These are phyloP conservation scores for Hirundo rustica DNA, from an alignment of 2,797 vertebrate species.

Conservation along the genomic window DNA sequence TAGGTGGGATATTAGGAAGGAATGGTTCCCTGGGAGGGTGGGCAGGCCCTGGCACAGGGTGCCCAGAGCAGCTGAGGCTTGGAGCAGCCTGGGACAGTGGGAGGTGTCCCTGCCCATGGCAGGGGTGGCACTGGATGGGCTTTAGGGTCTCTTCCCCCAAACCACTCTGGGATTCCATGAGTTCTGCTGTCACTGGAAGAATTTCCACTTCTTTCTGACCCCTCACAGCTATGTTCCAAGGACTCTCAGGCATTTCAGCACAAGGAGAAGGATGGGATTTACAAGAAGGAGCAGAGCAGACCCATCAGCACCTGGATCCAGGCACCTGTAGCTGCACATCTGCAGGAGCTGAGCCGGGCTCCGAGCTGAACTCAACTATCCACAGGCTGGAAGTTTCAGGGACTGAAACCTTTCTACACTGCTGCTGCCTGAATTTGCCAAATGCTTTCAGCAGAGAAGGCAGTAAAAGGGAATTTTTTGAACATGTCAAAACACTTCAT, in stretches of 20 bases:
- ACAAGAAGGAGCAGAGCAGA: not conserved
- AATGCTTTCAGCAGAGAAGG: slow-evolving; percentile 2
- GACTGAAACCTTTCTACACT: not conserved
- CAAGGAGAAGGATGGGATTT: not conserved
- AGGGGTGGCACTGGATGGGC: not conserved
- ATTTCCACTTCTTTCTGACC: not conserved
- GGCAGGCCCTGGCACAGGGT: not conserved
- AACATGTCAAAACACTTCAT: slow-evolving; percentile 53
- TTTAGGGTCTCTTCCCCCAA: not conserved
- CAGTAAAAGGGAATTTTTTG: not conserved
- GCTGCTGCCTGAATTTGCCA: not conserved
- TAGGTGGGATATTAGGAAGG: not conserved
- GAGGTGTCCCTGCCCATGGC: no score
- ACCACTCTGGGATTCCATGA: not conserved
- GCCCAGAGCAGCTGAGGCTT: no score
- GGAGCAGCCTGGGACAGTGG: no score
- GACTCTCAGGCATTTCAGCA: not conserved
- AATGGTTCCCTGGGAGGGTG: not conserved
- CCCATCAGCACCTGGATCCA: not conserved
- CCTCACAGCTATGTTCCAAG: not conserved
- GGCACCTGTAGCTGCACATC: accelerated
- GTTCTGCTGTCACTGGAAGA: not conserved
- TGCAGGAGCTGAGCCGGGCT: accelerated
- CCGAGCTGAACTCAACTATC: not conserved
- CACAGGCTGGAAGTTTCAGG: not conserved